Evolutionary conservation across 1,140 invertebrate genomes (phyloP), one percentile per base, ranked within the genome.

Genomic region (Drosophila kanapiae): DNA sequence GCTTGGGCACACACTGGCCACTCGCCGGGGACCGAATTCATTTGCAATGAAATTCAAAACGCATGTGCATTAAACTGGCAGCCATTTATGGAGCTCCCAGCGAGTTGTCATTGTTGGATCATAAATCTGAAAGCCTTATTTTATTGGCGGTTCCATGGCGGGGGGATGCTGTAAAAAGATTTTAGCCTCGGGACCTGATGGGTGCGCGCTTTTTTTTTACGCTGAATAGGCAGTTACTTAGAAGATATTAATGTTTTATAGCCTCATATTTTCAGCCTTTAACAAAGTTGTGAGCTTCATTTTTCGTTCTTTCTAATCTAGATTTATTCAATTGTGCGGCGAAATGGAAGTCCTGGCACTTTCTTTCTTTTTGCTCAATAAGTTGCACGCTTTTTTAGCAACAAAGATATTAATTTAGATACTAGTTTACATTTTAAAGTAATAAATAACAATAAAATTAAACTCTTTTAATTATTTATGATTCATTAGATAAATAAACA

Each of bases 21-120:
- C 51, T 37, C 53, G 18, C 31, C 51, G 45, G 38, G 48, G 35
- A 48, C 35, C 43, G 45, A 70, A 65, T 78, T 78, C 75, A 57
- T 67, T 49, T 86, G 78, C 78, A 76, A 87, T 86, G 83, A 87
- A 87, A 86, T 79, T 79, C 83, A 79, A 86, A 78, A 87, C 53
- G 83, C 80, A 65, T 74, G 64, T 75, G 75, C 56, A 68, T 77
- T 80, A 85, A 83, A 85, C 60, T 69, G 74, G 51, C 56, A 59
- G 56, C 29, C 69, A 78, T 84, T 81, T 75, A 16, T 65, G 38
- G 14, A 54, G 42, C 18, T 18, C 31, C 37, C 38, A 14, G 18
- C 4, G n/a, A 59, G 53, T 42, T 51, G 18, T 60, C 53, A 56
- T 56, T 13, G 48, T 60, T 40, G 40, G 37, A 27, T 49, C 18